Evolutionary conservation across 1,140 invertebrate species (phyloP).

Genomic region (Lepidurus couesii): DNA sequence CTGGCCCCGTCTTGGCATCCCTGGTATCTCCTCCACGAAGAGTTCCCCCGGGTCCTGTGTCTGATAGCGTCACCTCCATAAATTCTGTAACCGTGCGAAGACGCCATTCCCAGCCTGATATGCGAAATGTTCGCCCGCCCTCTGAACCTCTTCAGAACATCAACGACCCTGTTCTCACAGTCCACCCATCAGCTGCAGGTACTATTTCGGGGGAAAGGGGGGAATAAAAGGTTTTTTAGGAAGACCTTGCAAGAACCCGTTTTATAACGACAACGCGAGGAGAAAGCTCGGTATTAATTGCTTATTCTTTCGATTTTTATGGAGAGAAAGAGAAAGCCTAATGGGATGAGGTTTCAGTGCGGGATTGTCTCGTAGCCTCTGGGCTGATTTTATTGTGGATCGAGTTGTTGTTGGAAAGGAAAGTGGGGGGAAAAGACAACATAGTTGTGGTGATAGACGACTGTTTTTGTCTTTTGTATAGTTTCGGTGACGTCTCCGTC

Average conservation of each 20-base stretch:
- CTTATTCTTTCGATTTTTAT: too few relatives aligned
- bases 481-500: neutral
- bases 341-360: too few relatives aligned
- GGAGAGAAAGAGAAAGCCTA: too few relatives aligned
- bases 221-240: too few relatives aligned
- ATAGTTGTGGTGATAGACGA: neutral
- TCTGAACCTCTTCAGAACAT: neutral
- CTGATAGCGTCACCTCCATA: constrained; percentile 7
- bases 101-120: constrained; percentile 6
- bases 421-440: too few relatives aligned
- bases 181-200: neutral
- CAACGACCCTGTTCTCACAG: constrained; percentile 23
- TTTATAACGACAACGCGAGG: too few relatives aligned
- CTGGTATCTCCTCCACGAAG: neutral
- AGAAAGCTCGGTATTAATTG: too few relatives aligned
- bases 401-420: too few relatives aligned
- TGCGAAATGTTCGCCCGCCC: neutral
- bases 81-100: constrained; percentile 17
- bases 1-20: neutral
- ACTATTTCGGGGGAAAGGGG: neutral
- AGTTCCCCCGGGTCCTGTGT: neutral
- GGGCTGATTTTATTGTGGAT: too few relatives aligned
- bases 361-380: too few relatives aligned
- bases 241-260: too few relatives aligned
- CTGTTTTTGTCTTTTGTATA: neutral